A percentile compares a stretch with the other conserved stretches of the same genome.
phyloP scores from a whole-genome alignment of 2,888 invertebrate genomes.

The Microdon myrmicae region DNA sequence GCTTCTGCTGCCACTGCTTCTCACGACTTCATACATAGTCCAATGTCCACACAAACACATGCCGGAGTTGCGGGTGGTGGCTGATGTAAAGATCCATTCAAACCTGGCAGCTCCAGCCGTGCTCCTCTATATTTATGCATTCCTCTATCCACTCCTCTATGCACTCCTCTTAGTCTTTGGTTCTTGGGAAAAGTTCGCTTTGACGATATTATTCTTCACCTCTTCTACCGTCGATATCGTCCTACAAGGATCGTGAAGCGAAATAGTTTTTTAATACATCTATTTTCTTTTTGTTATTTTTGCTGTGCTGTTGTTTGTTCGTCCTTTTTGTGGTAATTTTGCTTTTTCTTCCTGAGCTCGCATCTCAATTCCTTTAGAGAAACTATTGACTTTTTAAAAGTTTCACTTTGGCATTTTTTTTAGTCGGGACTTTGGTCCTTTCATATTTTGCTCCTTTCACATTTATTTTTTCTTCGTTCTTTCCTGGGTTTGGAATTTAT shows the following conservation, averaged over 20 bases:
- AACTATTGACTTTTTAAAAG: conserved; percentile 50
- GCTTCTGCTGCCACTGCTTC: conserved; percentile 11
- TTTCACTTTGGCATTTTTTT: conserved; percentile 32
- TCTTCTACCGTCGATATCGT: conserved; percentile 34
- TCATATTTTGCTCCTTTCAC: too few relatives aligned
- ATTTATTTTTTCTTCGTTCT: neutral
- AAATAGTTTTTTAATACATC: conserved; percentile 48
- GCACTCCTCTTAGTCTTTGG: too few relatives aligned
- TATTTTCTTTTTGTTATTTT: neutral
- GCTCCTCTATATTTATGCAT: conserved; percentile 46
- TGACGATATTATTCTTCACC: conserved; percentile 44
- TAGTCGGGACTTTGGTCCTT: conserved; percentile 6
- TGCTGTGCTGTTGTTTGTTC: too few relatives aligned
- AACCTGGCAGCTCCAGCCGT: conserved; percentile 32
- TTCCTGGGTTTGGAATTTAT: conserved; percentile 19
- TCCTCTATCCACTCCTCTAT: conserved; percentile 26
- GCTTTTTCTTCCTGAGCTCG: conserved; percentile 9
- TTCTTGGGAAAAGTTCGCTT: conserved; percentile 47
- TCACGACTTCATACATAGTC: too few relatives aligned
- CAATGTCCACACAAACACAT: too few relatives aligned
- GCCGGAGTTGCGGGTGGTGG: conserved; percentile 28
- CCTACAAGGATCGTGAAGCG: conserved; percentile 26
- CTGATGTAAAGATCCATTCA: conserved; percentile 47
- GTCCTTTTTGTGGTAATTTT: too few relatives aligned
- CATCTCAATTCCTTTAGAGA: conserved; percentile 24